phyloP scores from a whole-genome alignment of 2,888 invertebrate genomes.

The Watsonalla binaria region DNA sequence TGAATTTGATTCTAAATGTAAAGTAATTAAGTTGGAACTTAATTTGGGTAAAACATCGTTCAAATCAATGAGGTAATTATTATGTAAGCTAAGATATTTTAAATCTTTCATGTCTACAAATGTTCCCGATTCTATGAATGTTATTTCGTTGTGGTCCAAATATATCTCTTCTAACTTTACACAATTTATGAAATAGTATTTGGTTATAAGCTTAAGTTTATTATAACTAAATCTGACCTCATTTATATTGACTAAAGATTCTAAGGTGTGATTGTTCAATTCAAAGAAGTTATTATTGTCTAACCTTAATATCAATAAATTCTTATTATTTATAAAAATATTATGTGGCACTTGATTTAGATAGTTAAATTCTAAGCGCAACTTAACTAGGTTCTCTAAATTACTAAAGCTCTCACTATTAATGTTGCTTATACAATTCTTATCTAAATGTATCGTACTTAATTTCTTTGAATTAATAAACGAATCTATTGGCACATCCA shows the following conservation, averaged over 20 bases:
- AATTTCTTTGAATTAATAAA: constrained; percentile 89
- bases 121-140: constrained; percentile 87
- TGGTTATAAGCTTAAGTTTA: constrained; percentile 84
- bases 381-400: constrained; percentile 85
- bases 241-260: constrained; percentile 83
- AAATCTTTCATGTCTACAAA: constrained; percentile 85
- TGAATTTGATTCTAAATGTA: constrained; percentile 88
- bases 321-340: constrained; percentile 86
- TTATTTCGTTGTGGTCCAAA: constrained; percentile 91
- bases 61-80: constrained; percentile 86
- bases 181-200: constrained; percentile 87
- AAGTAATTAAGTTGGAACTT: constrained; percentile 83
- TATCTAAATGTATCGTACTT: constrained; percentile 89
- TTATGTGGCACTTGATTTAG: constrained; percentile 88
- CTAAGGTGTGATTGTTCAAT: constrained; percentile 88
- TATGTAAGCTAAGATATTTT: constrained; percentile 90
- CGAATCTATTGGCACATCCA: constrained; percentile 90
- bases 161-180: constrained; percentile 88
- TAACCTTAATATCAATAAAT: constrained; percentile 87
- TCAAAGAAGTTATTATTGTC: constrained; percentile 91
- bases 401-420: constrained; percentile 88
- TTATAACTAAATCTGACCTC: constrained; percentile 92
- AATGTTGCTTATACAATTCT: constrained; percentile 90
- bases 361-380: constrained; percentile 92
- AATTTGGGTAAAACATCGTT: constrained; percentile 88